Percentiles rank a stretch among this genome's conserved stretches.
Evolutionary conservation across 2,888 invertebrate species (phyloP).

Genomic region (Tenthredo amoena): DNA sequence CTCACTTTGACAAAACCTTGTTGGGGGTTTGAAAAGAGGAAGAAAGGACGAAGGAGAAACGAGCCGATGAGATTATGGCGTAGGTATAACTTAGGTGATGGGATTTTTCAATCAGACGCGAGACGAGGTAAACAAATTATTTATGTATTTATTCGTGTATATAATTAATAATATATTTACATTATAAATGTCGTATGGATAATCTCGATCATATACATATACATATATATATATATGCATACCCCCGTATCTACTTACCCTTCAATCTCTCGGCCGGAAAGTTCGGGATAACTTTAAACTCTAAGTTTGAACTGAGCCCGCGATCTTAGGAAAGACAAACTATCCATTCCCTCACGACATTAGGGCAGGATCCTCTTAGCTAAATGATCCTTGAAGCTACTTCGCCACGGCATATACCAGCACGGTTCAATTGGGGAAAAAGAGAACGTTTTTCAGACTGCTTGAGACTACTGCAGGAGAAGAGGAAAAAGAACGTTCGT

Average conservation of each 20-base stretch:
- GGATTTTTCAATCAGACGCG: background rate
- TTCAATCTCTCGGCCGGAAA: background rate
- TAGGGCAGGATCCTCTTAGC: constrained; percentile 20
- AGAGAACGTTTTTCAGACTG: background rate
- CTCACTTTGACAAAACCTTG: constrained; percentile 25
- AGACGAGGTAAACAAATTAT: constrained; percentile 15
- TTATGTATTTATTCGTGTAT: background rate
- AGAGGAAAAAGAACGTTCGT: background rate
- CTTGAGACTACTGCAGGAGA: background rate
- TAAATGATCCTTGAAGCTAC: constrained; percentile 29
- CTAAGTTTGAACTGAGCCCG: background rate
- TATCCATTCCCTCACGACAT: constrained; percentile 30
- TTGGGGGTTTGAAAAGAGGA: background rate
- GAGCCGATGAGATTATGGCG: constrained; percentile 23
- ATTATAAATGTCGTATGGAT: background rate
- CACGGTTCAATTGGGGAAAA: background rate
- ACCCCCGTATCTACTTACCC: background rate
- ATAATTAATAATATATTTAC: background rate
- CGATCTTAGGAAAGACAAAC: constrained; percentile 19
- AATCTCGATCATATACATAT: background rate
- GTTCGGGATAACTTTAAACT: constrained; percentile 23
- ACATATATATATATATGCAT: background rate
- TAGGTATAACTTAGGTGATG: constrained; percentile 27
- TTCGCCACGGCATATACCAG: background rate
- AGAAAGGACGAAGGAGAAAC: background rate